Conservation (phyloP, 2,113 vertebrate species). For the Epinephelus fuscoguttatus region DNA sequence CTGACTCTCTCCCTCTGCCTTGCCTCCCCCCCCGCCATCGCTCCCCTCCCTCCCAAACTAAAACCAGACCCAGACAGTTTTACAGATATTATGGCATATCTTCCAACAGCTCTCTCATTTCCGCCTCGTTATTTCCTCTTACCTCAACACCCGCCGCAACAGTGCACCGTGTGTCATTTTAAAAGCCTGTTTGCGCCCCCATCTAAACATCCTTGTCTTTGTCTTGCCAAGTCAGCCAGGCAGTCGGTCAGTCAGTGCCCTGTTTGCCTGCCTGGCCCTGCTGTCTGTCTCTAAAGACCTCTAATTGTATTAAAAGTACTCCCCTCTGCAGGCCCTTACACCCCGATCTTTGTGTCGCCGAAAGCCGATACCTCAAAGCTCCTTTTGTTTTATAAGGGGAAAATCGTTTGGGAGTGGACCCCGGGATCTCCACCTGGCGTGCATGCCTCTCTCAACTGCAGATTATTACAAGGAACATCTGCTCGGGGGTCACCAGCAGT, state of each 20-base stretch:
- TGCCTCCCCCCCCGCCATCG: background rate
- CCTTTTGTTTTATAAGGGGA: constrained; percentile 85
- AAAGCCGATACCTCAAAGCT: constrained; percentile 86
- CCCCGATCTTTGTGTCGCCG: constrained; percentile 81
- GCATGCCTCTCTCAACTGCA: constrained; percentile 86
- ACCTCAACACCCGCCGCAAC: constrained; percentile 49
- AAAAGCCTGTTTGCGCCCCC: constrained; percentile 57
- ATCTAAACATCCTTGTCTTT: constrained; percentile 64
- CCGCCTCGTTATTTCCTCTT: constrained; percentile 60
- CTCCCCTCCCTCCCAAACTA: constrained; percentile 55
- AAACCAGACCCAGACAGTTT: constrained; percentile 73
- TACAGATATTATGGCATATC: constrained; percentile 66
- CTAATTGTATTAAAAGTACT: constrained; percentile 85
- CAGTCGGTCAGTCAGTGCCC: constrained; percentile 53
- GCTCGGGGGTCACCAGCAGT: constrained; percentile 83
- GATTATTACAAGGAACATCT: constrained; percentile 88
- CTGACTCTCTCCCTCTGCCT: constrained; percentile 48
- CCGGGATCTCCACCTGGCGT: constrained; percentile 84
- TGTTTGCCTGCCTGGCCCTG: constrained; percentile 55
- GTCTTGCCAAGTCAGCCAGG: constrained; percentile 52
- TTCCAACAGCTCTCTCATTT: constrained; percentile 60
- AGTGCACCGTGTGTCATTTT: constrained; percentile 57
- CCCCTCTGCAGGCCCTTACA: constrained; percentile 75
- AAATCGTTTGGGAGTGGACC: constrained; percentile 80
- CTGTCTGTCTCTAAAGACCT: constrained; percentile 80